Percentiles rank a stretch among this genome's conserved stretches.
Conservation (phyloP, 2,888 invertebrate species). For the Drosophila ustulata region DNA sequence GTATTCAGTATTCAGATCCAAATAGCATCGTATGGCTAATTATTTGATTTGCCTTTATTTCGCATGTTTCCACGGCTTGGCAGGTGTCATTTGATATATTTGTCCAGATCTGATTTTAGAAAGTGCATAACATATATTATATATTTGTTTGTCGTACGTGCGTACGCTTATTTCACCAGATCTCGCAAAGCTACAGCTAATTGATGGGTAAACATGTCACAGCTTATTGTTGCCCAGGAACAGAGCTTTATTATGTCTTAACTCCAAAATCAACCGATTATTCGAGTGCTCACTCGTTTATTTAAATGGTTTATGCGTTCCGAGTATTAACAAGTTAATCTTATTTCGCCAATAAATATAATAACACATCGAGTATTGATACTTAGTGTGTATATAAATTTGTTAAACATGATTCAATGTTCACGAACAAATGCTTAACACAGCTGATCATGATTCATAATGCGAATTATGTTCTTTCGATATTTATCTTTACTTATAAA, state of each 20-base stretch:
- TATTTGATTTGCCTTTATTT: slow-evolving; percentile 51
- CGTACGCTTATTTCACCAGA: slow-evolving; percentile 29
- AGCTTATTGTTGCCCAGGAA: slow-evolving; percentile 17
- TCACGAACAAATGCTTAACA: background rate
- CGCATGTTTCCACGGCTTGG: slow-evolving; percentile 23
- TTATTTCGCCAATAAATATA: slow-evolving; percentile 10
- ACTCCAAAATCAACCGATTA: background rate
- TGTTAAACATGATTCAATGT: slow-evolving; percentile 4
- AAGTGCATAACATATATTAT: slow-evolving; percentile 50
- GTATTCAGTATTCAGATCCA: slow-evolving; percentile 28
- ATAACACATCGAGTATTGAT: background rate
- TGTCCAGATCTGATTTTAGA: slow-evolving; percentile 50
- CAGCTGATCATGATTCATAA: background rate
- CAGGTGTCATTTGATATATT: slow-evolving; percentile 61
- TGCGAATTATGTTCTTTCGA: background rate
- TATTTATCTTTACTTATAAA: background rate
- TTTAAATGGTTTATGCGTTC: background rate
- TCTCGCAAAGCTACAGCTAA: slow-evolving; percentile 45
- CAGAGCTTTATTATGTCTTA: slow-evolving; percentile 8
- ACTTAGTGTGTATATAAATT: slow-evolving; percentile 7
- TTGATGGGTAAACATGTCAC: slow-evolving; percentile 41
- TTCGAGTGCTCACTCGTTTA: background rate
- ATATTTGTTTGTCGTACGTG: background rate
- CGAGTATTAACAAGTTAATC: slow-evolving; percentile 12
- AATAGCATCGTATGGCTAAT: slow-evolving; percentile 57